Evolutionary conservation across 92 coral and sea anemone species (phyloP).

Genomic region (Blastomussa wellsi): DNA sequence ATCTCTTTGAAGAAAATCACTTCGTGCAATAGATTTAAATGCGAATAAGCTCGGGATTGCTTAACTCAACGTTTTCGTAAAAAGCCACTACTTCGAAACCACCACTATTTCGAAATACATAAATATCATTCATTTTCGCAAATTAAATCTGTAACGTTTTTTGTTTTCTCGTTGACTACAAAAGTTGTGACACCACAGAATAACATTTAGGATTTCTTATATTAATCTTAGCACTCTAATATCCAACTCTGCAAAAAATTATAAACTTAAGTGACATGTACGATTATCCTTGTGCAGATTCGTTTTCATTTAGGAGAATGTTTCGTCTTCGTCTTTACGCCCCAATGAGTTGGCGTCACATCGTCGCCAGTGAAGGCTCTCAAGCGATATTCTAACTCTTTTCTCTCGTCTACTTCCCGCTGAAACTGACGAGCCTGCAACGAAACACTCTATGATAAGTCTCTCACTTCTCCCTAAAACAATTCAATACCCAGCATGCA

Average conservation of each 20-base stretch:
- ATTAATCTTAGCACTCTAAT: background rate
- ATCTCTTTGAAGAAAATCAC: background rate
- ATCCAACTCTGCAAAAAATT: background rate
- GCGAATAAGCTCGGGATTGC: no score
- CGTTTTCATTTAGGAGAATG: slow-evolving; percentile 20
- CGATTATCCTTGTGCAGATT: background rate
- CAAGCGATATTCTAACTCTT: slow-evolving; percentile 86
- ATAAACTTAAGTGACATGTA: background rate
- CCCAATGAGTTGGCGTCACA: slow-evolving; percentile 42
- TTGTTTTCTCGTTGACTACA: background rate
- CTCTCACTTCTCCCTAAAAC: background rate
- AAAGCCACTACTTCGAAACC: no score
- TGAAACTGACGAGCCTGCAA: slow-evolving; percentile 87
- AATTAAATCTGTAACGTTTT: background rate
- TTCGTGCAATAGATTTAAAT: background rate
- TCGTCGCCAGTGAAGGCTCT: slow-evolving; percentile 98
- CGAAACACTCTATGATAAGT: background rate
- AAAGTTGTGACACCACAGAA: background rate
- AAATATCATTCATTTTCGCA: background rate
- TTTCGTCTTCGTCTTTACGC: slow-evolving; percentile 32
- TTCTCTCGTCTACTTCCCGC: slow-evolving; percentile 82
- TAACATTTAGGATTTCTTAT: background rate
- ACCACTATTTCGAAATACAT: background rate
- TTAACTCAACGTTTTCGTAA: no score
- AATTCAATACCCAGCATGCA: background rate